Percentiles rank a stretch among this genome's conserved stretches.
These are phyloP conservation scores for Arnoldichthys spilopterus DNA, from an alignment of 2,797 vertebrate species.

Conservation along the genomic window DNA sequence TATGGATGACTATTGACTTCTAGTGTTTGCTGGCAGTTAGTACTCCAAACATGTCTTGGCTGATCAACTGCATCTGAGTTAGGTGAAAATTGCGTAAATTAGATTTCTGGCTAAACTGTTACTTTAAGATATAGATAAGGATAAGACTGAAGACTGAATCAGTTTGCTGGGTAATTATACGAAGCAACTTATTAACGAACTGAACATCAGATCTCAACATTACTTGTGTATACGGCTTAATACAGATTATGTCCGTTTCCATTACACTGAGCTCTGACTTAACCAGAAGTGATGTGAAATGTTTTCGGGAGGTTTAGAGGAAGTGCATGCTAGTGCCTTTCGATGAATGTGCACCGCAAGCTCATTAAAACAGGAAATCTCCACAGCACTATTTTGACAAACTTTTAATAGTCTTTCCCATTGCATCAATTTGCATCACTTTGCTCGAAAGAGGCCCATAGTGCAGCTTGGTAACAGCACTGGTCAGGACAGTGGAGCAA, in stretches of 20 bases:
- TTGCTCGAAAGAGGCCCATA: constrained; percentile 42
- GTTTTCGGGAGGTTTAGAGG: constrained; percentile 54
- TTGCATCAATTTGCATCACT: constrained; percentile 78
- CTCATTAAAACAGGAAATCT: constrained; percentile 73
- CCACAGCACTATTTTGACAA: constrained; percentile 76
- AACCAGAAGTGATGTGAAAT: constrained; percentile 46
- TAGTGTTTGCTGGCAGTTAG: too few relatives aligned
- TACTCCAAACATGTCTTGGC: too few relatives aligned
- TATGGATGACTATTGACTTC: too few relatives aligned
- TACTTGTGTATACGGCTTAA: neutral
- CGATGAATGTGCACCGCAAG: constrained; percentile 29
- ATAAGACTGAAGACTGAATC: neutral
- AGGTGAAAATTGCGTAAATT: too few relatives aligned
- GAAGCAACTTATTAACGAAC: neutral
- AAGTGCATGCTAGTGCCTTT: constrained; percentile 49
- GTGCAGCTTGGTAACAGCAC: constrained; percentile 24
- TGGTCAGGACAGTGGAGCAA: constrained; percentile 82
- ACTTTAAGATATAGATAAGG: neutral
- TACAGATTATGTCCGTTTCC: neutral
- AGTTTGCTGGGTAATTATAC: neutral
- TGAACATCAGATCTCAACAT: neutral
- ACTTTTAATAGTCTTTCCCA: constrained; percentile 86
- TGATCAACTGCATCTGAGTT: too few relatives aligned
- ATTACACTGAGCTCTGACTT: neutral
- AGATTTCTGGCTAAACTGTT: neutral